Evolutionary conservation across 2,888 invertebrate genomes (phyloP), one percentile per base, ranked within the genome.

Genomic region (Callyntrura sp.): DNA sequence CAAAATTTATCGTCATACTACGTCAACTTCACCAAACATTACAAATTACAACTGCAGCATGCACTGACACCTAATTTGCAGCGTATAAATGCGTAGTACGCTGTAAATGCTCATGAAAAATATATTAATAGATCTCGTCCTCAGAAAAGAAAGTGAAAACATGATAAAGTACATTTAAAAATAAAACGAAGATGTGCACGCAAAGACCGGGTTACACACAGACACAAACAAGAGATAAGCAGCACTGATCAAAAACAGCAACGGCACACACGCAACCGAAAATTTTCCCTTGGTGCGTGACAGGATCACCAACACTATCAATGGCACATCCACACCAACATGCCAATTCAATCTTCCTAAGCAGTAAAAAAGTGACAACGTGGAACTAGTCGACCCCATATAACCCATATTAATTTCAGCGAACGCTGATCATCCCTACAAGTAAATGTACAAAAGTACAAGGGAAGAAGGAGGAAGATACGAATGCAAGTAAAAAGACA

Each of bases 261-360:
- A 4, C 2, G 35, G 2, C 6, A 35, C 6, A 68, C 65, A 68
- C 65, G 65, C 65, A 68, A 17, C 65, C 65, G 65, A 68, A 68
- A 68, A 62, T 23, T 62, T 62, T 23, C 65, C 23, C 65, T 68
- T 68, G 14, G 28, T 68, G 65, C 65, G 65, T 68, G 35, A 68
- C 65, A 35, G 28, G 65, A 62, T 68, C 57, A 14, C 17, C 17
- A 57, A 17, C 17, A 57, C 4, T 6, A 57, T 17, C n/a, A 62
- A 23, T 9, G 23, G 62, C 11, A 62, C 62, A 25, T 25, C 62
- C 23, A 62, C 62, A 62, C n/a, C 51, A 51, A 51, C 14, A 57
- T 68, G 25, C 4, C 12, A 68, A n/a, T 62, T 62, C 9, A 62
- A 62, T 20, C 20, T 17, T 20, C 45, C 20, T 48, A 73, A 20